A percentile compares a stretch with the other conserved stretches of the same genome.
phyloP scores from a whole-genome alignment of 2,888 invertebrate species.

The Sesia apiformis region DNA sequence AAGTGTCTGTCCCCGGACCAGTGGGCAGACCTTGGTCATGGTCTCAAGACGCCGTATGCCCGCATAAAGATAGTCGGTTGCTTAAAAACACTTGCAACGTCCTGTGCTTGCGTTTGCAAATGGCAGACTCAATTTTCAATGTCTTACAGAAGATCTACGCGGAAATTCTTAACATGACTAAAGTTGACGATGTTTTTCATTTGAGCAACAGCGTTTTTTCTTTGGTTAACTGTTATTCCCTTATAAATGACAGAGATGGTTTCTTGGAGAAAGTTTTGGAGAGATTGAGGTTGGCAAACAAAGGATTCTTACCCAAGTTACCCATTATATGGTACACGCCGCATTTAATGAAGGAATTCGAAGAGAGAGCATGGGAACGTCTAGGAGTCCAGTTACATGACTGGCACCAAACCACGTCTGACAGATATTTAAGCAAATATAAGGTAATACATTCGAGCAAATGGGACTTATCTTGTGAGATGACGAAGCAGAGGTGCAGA shows the following conservation, averaged over 20 bases:
- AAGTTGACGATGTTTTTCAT: slow-evolving; percentile 84
- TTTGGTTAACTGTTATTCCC: slow-evolving; percentile 77
- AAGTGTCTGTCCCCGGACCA: slow-evolving; percentile 91
- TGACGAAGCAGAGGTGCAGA: slow-evolving; percentile 34
- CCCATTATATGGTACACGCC: slow-evolving; percentile 82
- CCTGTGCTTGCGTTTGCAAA: slow-evolving; percentile 84
- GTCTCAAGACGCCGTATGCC: slow-evolving; percentile 73
- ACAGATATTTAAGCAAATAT: slow-evolving; percentile 80
- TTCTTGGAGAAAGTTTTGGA: slow-evolving; percentile 79
- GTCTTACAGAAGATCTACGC: slow-evolving; percentile 80
- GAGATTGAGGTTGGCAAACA: slow-evolving; percentile 74
- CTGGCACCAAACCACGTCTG: slow-evolving; percentile 79
- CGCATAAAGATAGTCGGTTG: slow-evolving; percentile 16
- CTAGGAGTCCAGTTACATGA: slow-evolving; percentile 83
- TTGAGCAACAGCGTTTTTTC: slow-evolving; percentile 85
- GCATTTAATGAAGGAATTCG: slow-evolving; percentile 68
- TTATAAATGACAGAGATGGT: slow-evolving; percentile 81
- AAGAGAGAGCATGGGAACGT: slow-evolving; percentile 54
- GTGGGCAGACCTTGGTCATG: slow-evolving; percentile 89
- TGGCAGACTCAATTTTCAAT: slow-evolving; percentile 80
- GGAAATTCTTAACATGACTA: slow-evolving; percentile 80
- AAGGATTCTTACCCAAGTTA: slow-evolving; percentile 66
- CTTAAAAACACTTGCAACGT: slow-evolving; percentile 77
- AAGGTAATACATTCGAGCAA: slow-evolving; percentile 85
- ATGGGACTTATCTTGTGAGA: slow-evolving; percentile 83